Percentiles rank a stretch among this genome's conserved stretches.
Conservation (phyloP, 2,113 vertebrate species). For the Corythaeola cristata region DNA sequence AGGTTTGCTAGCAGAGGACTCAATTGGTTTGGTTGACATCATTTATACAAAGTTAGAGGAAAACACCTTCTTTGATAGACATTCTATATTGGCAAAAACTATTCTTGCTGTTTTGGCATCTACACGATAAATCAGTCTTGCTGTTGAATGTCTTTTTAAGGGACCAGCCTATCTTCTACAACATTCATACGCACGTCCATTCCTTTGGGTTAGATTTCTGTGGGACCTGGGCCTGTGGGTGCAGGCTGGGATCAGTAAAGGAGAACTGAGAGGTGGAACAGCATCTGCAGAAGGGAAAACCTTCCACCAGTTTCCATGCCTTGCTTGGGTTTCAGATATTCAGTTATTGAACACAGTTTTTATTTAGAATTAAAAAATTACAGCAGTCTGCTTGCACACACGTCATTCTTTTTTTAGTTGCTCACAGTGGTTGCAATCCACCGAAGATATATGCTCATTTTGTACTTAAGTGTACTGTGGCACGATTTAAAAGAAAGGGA, state of each 20-base stretch:
- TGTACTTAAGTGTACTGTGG: background rate
- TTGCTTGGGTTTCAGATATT: background rate
- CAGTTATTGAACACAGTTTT: background rate
- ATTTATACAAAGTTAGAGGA: background rate
- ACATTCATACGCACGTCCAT: background rate
- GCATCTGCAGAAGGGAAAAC: background rate
- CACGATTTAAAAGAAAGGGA: background rate
- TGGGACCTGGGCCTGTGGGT: accelerated
- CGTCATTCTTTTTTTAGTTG: background rate
- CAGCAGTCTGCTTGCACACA: background rate
- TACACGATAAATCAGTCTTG: background rate
- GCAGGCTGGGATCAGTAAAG: background rate
- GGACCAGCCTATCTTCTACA: background rate
- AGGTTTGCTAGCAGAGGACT: background rate
- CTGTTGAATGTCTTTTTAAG: background rate
- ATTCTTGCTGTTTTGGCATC: background rate
- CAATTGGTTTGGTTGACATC: background rate
- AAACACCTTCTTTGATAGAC: background rate
- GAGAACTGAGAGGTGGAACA: background rate
- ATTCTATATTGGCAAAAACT: background rate
- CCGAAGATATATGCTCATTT: background rate
- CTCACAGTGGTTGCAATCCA: background rate
- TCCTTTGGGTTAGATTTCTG: background rate
- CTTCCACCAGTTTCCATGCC: background rate
- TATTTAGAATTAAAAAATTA: background rate